Evolutionary conservation across 1,140 invertebrate species (phyloP), one percentile per base, ranked within the genome.

Genomic region (Drosophila equinoxialis): DNA sequence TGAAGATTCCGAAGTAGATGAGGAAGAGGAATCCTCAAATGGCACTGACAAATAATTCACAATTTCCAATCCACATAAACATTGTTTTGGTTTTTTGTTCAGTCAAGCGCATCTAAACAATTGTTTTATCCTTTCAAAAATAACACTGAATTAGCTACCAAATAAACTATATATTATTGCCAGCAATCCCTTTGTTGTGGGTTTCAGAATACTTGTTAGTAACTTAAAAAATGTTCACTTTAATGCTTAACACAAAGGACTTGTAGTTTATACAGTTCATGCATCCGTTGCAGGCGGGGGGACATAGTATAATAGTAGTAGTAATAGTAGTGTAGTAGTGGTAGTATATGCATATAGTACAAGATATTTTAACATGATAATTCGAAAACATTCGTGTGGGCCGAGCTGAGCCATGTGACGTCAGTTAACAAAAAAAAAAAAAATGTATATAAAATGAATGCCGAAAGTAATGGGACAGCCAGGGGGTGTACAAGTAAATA

Each of bases 1-100:
- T n/a, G 95, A 95, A 66, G 95, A 93, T 1, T 86, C 87, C 0
- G 82, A 91, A 45, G 83, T 75, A 3, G 79, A 84, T 42, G 86
- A 85, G 10, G 79, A 82, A 17, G 79, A 76, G n/a, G 68, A 62
- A 2, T 74, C 83, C 0, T 87, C 79, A 2, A 74, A 76, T 48
- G 37, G 54, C 65, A 65, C 68, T 20, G 84, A 80, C 5, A 82
- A 74, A 63, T 71, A 61, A 59, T 48, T 26, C 7, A 26, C 23
- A 26, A 3, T 35, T 66, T 8, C 0, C 33, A 37, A 37, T 6
- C 6, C 6, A 11, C 35, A 35, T 11, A 37, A 2, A 37, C 45
- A 60, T 13, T 33, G n/a, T 33, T 59, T 39, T 17, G 5, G 39
- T 45, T 42, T 17, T 62, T 57, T 33, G 48, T 63, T 30, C 30